A percentile compares a stretch with the other conserved stretches of the same genome.
phyloP scores from a whole-genome alignment of 2,888 invertebrate species.

The Dysmachus trigonus region DNA sequence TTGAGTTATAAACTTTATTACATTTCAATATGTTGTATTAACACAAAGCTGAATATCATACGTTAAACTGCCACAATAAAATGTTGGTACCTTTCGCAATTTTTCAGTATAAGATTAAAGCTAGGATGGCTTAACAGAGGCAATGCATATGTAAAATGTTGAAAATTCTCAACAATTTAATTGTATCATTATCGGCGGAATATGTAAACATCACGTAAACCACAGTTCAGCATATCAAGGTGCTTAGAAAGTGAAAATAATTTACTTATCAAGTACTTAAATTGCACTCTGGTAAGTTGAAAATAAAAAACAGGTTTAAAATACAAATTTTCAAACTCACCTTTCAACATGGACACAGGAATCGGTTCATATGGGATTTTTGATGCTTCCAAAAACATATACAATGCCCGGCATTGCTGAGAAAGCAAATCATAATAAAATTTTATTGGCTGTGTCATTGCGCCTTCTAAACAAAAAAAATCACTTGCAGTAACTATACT shows the following conservation, averaged over 20 bases:
- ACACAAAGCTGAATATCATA: background rate
- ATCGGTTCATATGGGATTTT: conserved; percentile 74
- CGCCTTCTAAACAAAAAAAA: background rate
- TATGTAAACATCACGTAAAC: no score
- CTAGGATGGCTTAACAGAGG: no score
- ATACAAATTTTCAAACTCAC: conserved; percentile 63
- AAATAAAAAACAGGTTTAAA: background rate
- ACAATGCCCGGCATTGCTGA: conserved; percentile 79
- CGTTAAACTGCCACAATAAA: no score
- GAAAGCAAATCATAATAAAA: conserved; percentile 80
- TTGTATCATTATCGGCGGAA: no score
- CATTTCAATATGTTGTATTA: background rate
- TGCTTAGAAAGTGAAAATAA: no score
- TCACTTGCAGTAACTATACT: background rate
- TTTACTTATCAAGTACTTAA: background rate
- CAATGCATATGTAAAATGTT: no score
- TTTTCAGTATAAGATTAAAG: no score
- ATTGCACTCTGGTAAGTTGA: background rate
- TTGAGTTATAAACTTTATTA: background rate
- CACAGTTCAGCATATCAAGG: no score
- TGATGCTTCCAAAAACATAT: conserved; percentile 74
- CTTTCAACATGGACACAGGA: conserved; percentile 72
- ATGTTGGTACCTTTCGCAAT: no score
- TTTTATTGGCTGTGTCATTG: conserved; percentile 66
- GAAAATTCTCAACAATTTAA: no score